A percentile compares a stretch with the other conserved stretches of the same genome.
Conservation (phyloP, 1,140 invertebrate species). For the Hypothenemus hampei region DNA sequence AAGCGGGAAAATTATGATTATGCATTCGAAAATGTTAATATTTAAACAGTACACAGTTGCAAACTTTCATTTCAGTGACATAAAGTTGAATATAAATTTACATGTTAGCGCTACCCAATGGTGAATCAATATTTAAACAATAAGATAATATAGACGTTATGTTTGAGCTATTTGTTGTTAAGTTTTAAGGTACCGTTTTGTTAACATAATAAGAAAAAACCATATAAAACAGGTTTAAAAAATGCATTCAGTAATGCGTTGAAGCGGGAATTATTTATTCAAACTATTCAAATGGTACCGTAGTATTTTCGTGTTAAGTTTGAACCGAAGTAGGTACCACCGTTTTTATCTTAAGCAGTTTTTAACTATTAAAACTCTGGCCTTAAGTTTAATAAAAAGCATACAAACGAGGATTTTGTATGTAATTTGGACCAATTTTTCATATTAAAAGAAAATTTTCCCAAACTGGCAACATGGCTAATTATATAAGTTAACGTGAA, state of each 20-base stretch:
- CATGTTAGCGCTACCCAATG: neutral
- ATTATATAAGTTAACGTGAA: too few species aligned
- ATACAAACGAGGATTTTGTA: too few species aligned
- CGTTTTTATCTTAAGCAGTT: neutral
- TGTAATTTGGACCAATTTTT: too few species aligned
- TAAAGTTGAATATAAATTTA: neutral
- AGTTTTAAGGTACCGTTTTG: conserved; percentile 12
- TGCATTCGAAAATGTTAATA: too few species aligned
- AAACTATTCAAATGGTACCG: conserved; percentile 3
- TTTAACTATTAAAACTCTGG: neutral
- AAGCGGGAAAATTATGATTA: neutral
- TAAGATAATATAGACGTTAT: neutral
- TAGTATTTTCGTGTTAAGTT: too few species aligned
- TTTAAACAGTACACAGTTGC: neutral
- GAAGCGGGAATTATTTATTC: neutral
- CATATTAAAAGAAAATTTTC: too few species aligned
- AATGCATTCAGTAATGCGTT: neutral
- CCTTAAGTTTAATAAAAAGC: neutral
- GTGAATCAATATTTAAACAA: conserved; percentile 8
- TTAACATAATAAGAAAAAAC: too few species aligned
- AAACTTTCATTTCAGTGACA: too few species aligned
- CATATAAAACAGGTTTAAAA: neutral
- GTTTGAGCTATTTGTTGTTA: conserved; percentile 2
- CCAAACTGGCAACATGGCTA: too few species aligned
- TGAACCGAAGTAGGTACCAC: neutral